Evolutionary conservation across 2,888 invertebrate genomes (phyloP).

Genomic region (Meloe dianella): DNA sequence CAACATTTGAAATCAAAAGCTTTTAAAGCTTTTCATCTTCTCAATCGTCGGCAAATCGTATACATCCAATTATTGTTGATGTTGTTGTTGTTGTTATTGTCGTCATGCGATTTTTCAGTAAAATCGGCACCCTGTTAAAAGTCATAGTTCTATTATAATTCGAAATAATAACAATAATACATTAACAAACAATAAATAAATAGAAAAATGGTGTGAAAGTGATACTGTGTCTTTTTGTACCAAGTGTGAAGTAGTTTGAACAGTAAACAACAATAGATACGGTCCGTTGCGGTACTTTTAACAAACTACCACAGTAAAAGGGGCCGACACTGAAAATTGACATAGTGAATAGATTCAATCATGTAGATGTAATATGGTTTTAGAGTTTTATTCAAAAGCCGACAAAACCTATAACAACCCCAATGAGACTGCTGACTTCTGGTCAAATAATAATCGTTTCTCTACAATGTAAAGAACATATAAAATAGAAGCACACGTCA

Average conservation of each 20-base stretch:
- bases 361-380: conserved; percentile 57
- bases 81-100: conserved; percentile 6
- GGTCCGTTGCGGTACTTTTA: conserved; percentile 58
- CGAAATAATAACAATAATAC: conserved; percentile 35
- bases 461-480: not conserved
- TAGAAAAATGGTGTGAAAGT: conserved; percentile 56
- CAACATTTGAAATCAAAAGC: not conserved
- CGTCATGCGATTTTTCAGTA: conserved; percentile 10
- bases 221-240: conserved; percentile 56
- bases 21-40: not conserved
- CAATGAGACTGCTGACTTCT: not conserved
- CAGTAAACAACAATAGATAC: conserved; percentile 51
- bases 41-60: not conserved
- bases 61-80: not conserved
- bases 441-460: conserved; percentile 1
- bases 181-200: conserved; percentile 52
- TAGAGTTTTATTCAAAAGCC: conserved; percentile 2
- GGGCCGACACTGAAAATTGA: conserved; percentile 44
- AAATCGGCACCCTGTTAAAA: conserved; percentile 11
- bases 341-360: conserved; percentile 51
- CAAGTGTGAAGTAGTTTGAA: conserved; percentile 57
- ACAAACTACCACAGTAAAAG: conserved; percentile 51
- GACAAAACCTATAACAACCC: conserved; percentile 2
- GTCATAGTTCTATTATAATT: conserved; percentile 46
- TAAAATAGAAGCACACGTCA: not conserved